Evolutionary conservation across 2,888 invertebrate species (phyloP), one percentile per base, ranked within the genome.

Genomic region (Temnothorax rugatulus): DNA sequence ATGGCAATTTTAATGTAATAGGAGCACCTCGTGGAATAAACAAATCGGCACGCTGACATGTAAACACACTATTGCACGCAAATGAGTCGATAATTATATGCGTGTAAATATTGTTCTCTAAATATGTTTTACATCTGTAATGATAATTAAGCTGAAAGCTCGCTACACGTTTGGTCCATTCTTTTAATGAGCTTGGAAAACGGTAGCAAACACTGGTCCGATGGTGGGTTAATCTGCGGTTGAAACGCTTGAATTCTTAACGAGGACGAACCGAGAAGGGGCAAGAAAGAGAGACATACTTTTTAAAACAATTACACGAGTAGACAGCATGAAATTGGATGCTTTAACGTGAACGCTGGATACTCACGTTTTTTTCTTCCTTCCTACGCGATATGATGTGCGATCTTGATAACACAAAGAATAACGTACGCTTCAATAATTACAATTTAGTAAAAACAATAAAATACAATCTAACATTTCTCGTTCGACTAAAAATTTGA

Each of bases 201-300:
- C 86, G 86, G 84, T 86, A 69, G 88, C 84, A 86, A 89, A 90
- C 89, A 88, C 66, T 75, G 71, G 75, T 82, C 84, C 79, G 69
- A 57, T 61, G 73, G 63, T 79, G 90, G 82, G 85, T 76, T 73
- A 81, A 85, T 86, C 86, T 88, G 90, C 74, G 92, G 91, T 91
- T 86, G 87, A 86, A 91, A 87, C 87, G 87, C 90, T 87, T 92
- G 90, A 92, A 92, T 92, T 92, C 91, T 92, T 92, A 88, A 90
- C 84, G 86, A 86, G 83, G 86, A 83, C 81, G 63, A 66, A 68
- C 86, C 84, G 84, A 84, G 86, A 82, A 89, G 82, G n/a, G 71
- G 73, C 68, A 87, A 77, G 79, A 86, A 87, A 88, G 71, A 54
- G 71, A 66, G 69, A 69, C 68, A 69, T 71, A 74, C 82, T 68